Conservation (phyloP, 2,797 vertebrate genomes). For the Malacoraja senta region DNA sequence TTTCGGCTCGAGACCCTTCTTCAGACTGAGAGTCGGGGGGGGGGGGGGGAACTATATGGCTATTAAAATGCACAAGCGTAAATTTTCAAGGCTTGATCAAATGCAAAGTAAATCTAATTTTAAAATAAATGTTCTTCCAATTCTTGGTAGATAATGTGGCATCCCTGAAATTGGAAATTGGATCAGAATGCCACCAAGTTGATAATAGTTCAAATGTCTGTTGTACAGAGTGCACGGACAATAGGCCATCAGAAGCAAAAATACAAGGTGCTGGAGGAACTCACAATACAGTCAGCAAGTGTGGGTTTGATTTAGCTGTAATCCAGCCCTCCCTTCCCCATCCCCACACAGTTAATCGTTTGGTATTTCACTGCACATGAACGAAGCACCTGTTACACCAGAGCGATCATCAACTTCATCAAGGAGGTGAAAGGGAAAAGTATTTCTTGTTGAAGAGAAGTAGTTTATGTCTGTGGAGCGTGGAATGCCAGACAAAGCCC, state of each 20-base stretch:
- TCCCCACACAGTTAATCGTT: neutral
- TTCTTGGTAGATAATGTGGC: neutral
- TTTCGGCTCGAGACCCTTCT: no score
- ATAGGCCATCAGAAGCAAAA: no score
- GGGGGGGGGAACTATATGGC: no score
- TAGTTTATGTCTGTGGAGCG: neutral
- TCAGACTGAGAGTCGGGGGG: no score
- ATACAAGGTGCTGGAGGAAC: no score
- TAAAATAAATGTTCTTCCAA: neutral
- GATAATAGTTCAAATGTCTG: neutral
- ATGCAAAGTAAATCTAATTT: neutral
- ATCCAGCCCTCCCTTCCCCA: neutral
- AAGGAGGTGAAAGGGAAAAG: neutral
- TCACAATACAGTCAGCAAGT: no score
- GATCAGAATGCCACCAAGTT: neutral
- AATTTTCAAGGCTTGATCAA: neutral
- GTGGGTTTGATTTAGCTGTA: neutral
- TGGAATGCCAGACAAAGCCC: neutral
- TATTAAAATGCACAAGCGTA: neutral
- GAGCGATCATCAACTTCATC: neutral
- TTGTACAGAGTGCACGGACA: neutral
- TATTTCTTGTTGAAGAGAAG: neutral
- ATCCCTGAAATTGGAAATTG: neutral
- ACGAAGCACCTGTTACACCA: neutral
- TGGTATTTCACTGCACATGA: neutral